Base-by-base conservation (phyloP, 2,888 invertebrate species). In the Platypus cylindrus region DNA sequence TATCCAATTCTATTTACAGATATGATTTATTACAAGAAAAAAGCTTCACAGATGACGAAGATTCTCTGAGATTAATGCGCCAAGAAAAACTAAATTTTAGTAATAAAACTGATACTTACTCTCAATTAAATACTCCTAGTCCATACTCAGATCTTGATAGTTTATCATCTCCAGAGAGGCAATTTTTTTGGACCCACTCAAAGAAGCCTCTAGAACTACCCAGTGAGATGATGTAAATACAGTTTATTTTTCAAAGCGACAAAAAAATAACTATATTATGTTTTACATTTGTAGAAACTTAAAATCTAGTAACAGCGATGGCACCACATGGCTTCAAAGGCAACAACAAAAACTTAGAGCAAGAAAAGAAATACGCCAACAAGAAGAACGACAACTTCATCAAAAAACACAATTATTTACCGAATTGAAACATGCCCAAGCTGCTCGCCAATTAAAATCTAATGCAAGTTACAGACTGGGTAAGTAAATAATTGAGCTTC, bases 341-440 rank as follows among this genome's bases (percentile, higher is more conserved):
- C 85, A 86, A 55, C 85, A 86, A 54, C 73, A 81, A 56, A 84
- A 84, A 56, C 67, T 86, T 28, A 71, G 81, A 30, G 83, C 83
- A 49, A 70, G 79, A 47, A 71, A 75, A 49, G 83, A 83, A 56
- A 75, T 78, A 40, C 70, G 79, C 54, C 70, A 78, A 58, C 67
- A 78, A 42, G 78, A 78, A 53, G 79, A 82, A 58, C 70, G 78
- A 45, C 68, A 73, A 48, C 75, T 76, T 43, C 73, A 77, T 55
- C n/a, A n/a, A 40, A 83, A 83, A 61, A 69, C 70, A 43, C 63
- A 70, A 18, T 63, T 76, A 37, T 61, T 74, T 45, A 66, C 68
- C 3, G 74, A 75, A 53, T 57, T 75, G 32, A 60, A 70, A 29
- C 65, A 59, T 34, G 62, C 71, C n/a, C 71, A 71, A 47, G 48